Base-by-base conservation (phyloP, 2,888 invertebrate genomes). In the Heliothis peltigera region DNA sequence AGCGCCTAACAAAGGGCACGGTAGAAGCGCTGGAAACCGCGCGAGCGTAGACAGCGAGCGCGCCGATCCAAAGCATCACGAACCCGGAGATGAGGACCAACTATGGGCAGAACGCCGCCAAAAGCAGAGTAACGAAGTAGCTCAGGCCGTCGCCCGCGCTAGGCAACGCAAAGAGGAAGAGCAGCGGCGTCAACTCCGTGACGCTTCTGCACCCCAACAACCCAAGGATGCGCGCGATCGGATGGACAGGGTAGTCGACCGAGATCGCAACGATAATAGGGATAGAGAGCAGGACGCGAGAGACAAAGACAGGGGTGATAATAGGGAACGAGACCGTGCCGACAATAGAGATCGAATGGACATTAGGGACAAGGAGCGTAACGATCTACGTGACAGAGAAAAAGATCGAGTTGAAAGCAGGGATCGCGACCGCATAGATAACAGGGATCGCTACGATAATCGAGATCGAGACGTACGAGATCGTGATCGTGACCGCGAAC, bases 81-180 rank as follows among this genome's bases (percentile, higher is more conserved):
- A 93, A 69, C 87, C 90, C 10, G 92, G 91, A 25, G 94, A 94
- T 69, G 94, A 93, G 73, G 93, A 93, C 21, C 91, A 97, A 82
- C 89, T 96, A 62, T 97, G 97, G 96, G 96, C 96, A n/a, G 96
- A 97, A 84, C 95, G 96, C 64, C 95, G 97, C 55, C 95, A 96
- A 64, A 96, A 96, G 70, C 96, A 97, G 79, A 95, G 94, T 86
- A 96, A 97, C 81, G 97, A 97, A 84, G 96, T 98, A 53, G 97
- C 97, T 10, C 96, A 97, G 62, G 97, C 97, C 0, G 97, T 98
- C 17, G 98, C 98, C 78, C 96, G 98, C 28, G 98, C 98, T 0
- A 96, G 97, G 60, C 97, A 97, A 85, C 96, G 98, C 28, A 97
- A 98, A 81, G 98, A 98, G 84, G 98, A 98, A 84, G 98, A 98